Base-by-base conservation (phyloP, 2,888 invertebrate species). In the Blastobasis adustella region DNA sequence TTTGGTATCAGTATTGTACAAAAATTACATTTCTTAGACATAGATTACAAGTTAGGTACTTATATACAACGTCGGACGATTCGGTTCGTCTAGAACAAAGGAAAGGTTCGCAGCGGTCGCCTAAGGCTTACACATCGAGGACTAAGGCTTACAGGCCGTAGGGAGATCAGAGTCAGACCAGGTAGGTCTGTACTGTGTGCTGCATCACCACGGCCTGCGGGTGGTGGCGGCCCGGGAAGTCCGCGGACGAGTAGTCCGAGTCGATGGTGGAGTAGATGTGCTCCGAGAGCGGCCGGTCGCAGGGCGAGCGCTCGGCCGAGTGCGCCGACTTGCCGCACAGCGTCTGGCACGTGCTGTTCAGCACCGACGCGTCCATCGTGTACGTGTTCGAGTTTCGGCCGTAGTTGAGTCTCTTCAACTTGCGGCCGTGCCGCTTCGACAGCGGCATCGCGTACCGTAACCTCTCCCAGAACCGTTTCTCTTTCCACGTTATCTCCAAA, bases 401-500 rank as follows among this genome's bases (percentile, higher is more conserved):
- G 71, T 95, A 95, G 71, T 94, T 92, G 60, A 88, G 87, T 67
- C 89, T 89, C 72, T 89, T 85, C 66, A 85, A 77, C 75, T 88
- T 87, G 61, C 88, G 86, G 55, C 87, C 82, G 73, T 83, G 90
- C 59, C 93, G 92, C 74, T 94, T 91, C 63, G 93, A 93, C 66
- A 94, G 92, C 55, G 97, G 97, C 92, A 98, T 94, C 56, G 96
- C 94, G 78, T 96, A 97, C 65, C 95, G 92, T 67, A 98, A 90
- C 76, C 97, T 93, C 79, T 97, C 97, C 97, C 98, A 98, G 89
- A 98, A 98, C 68, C 96, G 91, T 75, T 94, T 95, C 85, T 98
- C 97, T 72, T 95, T 95, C 93, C 95, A 96, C 65, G 94, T 91
- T 67, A 98, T 92, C 64, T 95, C 91, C 58, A 96, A 94, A 77